Evolutionary conservation across 2,797 vertebrate genomes (phyloP).

Genomic region (Danio choprae): DNA sequence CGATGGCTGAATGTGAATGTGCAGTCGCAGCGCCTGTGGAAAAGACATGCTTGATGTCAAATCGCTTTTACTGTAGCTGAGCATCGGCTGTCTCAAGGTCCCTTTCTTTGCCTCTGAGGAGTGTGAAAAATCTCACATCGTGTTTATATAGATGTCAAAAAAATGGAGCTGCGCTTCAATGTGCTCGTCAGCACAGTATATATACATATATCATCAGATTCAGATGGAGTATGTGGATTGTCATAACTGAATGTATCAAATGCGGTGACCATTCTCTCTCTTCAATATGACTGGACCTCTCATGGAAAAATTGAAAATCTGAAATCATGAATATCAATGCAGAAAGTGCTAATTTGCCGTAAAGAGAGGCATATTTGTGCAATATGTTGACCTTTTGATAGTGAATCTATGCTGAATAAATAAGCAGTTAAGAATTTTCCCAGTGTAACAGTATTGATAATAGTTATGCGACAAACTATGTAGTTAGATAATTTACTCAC

Average conservation of each 20-base stretch:
- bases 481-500: background rate
- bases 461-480: background rate
- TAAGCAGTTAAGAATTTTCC: background rate
- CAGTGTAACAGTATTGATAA: background rate
- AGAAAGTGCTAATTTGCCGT: background rate
- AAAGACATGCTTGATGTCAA: slow-evolving; percentile 43
- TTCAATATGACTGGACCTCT: slow-evolving; percentile 8
- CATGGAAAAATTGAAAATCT: slow-evolving; percentile 7
- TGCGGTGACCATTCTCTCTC: slow-evolving; percentile 20
- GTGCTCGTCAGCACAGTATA: slow-evolving; percentile 22
- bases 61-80: slow-evolving; percentile 37
- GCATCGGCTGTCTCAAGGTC: slow-evolving; percentile 28
- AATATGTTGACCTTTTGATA: slow-evolving; percentile 27
- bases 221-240: slow-evolving; percentile 1
- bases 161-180: slow-evolving; percentile 18
- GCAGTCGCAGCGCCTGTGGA: slow-evolving; percentile 1
- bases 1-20: slow-evolving; percentile 26
- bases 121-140: slow-evolving; percentile 26
- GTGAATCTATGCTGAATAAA: background rate
- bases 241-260: slow-evolving; percentile 35
- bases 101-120: slow-evolving; percentile 4
- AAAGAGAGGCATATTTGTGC: slow-evolving; percentile 19
- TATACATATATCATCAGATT: slow-evolving; percentile 36
- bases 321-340: slow-evolving; percentile 33
- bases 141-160: slow-evolving; percentile 43